A percentile compares a stretch with the other conserved stretches of the same genome.
These are phyloP conservation scores for Bubo blakistoni DNA, from an alignment of 2,113 vertebrate species.

Conservation along the genomic window DNA sequence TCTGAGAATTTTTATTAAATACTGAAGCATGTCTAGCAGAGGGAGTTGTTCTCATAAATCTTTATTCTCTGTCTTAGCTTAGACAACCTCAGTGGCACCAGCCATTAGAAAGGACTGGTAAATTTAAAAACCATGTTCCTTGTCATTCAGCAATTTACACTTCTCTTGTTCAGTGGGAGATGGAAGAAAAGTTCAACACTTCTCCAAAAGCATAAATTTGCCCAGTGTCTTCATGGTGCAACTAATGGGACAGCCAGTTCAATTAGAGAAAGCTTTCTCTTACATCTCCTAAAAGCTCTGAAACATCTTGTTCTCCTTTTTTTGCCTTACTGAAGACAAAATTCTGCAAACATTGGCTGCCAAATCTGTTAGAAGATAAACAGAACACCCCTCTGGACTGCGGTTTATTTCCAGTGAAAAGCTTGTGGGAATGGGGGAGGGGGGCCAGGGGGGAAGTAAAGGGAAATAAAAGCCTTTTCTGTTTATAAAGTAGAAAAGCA, in stretches of 20 bases:
- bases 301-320: fast-evolving
- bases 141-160: neutral
- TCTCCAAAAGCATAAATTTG: neutral
- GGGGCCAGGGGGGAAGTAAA: neutral
- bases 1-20: neutral
- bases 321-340: neutral
- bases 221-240: neutral
- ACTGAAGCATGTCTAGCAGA: neutral
- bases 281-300: neutral
- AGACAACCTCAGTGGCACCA: neutral
- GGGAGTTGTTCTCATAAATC: neutral
- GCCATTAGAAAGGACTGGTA: neutral
- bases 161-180: neutral
- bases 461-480: neutral
- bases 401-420: neutral
- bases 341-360: neutral
- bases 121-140: neutral
- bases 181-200: neutral
- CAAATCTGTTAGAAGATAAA: neutral
- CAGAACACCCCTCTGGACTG: neutral
- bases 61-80: neutral
- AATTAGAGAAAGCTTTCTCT: neutral
- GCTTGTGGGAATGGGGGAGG: neutral
- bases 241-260: neutral
- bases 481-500: neutral